A percentile compares a stretch with the other conserved stretches of the same genome.
phyloP scores from a whole-genome alignment of 2,888 invertebrate species.

The Caenorhabditis sulstoni region DNA sequence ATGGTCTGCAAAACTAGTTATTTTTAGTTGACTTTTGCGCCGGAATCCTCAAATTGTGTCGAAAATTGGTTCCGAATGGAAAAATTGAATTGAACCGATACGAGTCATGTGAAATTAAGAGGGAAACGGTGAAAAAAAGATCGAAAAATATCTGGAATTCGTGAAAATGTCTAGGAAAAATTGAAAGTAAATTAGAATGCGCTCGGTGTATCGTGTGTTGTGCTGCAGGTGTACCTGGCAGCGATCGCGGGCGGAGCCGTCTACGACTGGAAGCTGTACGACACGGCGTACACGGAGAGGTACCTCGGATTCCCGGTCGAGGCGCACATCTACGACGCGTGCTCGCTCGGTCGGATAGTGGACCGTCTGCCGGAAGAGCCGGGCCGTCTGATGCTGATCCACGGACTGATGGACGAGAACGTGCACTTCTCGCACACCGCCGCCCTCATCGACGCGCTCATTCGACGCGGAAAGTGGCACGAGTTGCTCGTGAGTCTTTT shows the following conservation, averaged over 20 bases:
- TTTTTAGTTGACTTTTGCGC: too few species aligned
- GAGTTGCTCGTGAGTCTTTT: conserved; percentile 86
- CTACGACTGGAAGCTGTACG: conserved; percentile 96
- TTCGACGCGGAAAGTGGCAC: conserved; percentile 96
- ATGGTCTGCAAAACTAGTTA: too few species aligned
- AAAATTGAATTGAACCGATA: too few species aligned
- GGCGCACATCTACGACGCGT: conserved; percentile 84
- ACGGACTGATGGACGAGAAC: conserved; percentile 95
- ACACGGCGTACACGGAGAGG: conserved; percentile 98
- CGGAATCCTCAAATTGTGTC: too few species aligned
- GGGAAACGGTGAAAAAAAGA: too few species aligned
- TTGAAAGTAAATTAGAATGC: too few species aligned
- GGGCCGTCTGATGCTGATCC: conserved; percentile 91
- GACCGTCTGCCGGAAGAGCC: conserved; percentile 92
- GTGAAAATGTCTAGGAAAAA: too few species aligned
- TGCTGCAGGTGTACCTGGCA: conserved; percentile 81
- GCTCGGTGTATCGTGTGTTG: conserved; percentile 7
- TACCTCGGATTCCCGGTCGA: conserved; percentile 75
- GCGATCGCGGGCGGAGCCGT: conserved; percentile 97
- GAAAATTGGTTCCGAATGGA: too few species aligned
- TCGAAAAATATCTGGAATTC: too few species aligned
- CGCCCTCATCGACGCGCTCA: conserved; percentile 90
- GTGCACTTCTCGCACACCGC: conserved; percentile 98
- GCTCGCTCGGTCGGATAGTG: conserved; percentile 90
- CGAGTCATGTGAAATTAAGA: too few species aligned